Evolutionary conservation across 2,888 invertebrate species (phyloP).

Genomic region (Drosophila longiperda): DNA sequence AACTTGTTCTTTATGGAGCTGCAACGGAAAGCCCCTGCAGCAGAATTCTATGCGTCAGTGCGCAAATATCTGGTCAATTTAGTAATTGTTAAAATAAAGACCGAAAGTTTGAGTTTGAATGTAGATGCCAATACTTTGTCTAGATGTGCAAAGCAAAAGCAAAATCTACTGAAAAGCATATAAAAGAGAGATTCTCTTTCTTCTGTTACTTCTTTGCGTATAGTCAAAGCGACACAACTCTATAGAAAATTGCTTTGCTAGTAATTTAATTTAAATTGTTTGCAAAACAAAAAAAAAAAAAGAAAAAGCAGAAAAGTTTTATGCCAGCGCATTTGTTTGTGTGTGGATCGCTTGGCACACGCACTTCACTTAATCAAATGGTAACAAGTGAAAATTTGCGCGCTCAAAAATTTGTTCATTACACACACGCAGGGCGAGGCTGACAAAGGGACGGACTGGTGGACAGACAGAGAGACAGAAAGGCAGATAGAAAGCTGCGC

Average conservation of each 20-base stretch:
- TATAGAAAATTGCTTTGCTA: conserved; percentile 12
- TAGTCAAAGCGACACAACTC: conserved; percentile 5
- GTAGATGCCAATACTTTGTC: background rate
- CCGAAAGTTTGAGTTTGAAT: conserved; percentile 3
- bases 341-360: conserved; percentile 6
- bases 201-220: conserved; percentile 7
- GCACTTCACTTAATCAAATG: conserved; percentile 65
- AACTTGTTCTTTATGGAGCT: conserved; percentile 29
- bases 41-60: conserved; percentile 19
- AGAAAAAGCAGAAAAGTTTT: background rate
- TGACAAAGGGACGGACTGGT: conserved; percentile 1
- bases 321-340: background rate
- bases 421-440: conserved; percentile 31
- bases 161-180: conserved; percentile 24
- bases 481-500: conserved; percentile 6
- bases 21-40: conserved; percentile 19
- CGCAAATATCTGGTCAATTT: conserved; percentile 26
- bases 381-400: conserved; percentile 55
- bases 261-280: conserved; percentile 46
- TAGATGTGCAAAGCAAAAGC: conserved; percentile 4
- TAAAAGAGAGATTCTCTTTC: background rate
- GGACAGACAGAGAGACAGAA: background rate
- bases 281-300: conserved; percentile 1
- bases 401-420: conserved; percentile 61
- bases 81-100: background rate